phyloP scores from a whole-genome alignment of 1,140 invertebrate genomes.

The Tetragnatha versicolor region DNA sequence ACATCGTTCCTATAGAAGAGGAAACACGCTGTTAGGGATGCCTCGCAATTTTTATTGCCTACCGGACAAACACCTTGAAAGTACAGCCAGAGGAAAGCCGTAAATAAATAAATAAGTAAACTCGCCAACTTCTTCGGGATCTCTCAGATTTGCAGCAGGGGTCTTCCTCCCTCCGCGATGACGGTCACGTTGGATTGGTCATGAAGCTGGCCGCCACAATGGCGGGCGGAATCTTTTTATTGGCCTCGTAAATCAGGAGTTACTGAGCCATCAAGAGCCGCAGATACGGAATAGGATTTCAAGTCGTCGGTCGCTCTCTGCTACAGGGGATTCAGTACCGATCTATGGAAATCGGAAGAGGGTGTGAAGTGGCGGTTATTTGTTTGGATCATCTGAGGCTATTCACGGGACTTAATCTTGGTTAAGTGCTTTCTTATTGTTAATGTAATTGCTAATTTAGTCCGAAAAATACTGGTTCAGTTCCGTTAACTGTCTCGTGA shows the following conservation, averaged over 20 bases:
- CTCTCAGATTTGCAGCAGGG: slow-evolving; percentile 4
- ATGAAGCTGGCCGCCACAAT: slow-evolving; percentile 11
- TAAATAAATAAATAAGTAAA: slow-evolving; percentile 24
- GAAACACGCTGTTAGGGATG: neutral
- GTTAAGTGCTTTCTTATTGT: too few relatives aligned
- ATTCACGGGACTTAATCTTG: too few relatives aligned
- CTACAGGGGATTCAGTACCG: slow-evolving; percentile 8
- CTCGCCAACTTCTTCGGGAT: neutral
- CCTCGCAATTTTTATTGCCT: slow-evolving; percentile 1
- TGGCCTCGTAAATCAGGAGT: slow-evolving; percentile 33
- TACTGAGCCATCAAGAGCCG: slow-evolving; percentile 13
- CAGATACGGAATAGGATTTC: slow-evolving; percentile 6
- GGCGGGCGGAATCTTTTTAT: slow-evolving; percentile 22
- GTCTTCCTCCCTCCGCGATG: neutral
- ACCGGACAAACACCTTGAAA: neutral
- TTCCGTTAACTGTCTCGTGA: too few relatives aligned
- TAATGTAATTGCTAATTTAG: too few relatives aligned
- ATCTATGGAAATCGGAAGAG: slow-evolving; percentile 21
- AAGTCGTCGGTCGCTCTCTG: neutral
- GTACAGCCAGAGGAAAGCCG: neutral
- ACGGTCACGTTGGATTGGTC: slow-evolving; percentile 9
- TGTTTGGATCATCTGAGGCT: too few relatives aligned
- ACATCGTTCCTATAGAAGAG: neutral
- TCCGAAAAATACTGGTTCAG: too few relatives aligned
- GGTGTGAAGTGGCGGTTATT: slow-evolving; percentile 15